phyloP scores from a whole-genome alignment of 2,888 invertebrate genomes.

The Coelinius sp. region DNA sequence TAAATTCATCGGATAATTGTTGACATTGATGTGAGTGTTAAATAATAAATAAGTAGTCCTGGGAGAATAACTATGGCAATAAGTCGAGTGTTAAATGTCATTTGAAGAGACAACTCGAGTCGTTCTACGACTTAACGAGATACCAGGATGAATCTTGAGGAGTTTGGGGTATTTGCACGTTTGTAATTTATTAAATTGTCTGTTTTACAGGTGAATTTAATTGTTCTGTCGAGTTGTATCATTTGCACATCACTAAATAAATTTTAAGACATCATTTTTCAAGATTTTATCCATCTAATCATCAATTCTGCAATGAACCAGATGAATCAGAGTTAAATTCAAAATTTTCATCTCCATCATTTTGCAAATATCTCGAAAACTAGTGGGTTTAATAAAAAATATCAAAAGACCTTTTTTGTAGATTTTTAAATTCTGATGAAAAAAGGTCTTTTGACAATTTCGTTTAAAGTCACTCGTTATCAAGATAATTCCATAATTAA shows the following conservation, averaged over 20 bases:
- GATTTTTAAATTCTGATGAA: no score
- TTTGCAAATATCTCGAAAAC: no score
- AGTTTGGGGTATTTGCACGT: neutral
- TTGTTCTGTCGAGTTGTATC: neutral
- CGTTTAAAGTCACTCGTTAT: no score
- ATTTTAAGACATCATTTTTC: neutral
- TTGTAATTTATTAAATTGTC: constrained; percentile 5
- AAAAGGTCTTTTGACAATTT: no score
- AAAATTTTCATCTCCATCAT: no score
- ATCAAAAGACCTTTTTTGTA: no score
- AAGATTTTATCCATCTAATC: neutral
- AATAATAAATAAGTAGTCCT: neutral
- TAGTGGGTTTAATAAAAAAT: no score
- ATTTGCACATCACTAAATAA: neutral
- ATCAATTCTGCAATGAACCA: neutral
- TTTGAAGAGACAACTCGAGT: constrained; percentile 15
- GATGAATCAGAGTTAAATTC: no score
- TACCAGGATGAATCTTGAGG: constrained; percentile 9
- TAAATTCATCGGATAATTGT: neutral
- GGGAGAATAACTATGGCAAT: neutral
- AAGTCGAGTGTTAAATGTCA: constrained; percentile 29
- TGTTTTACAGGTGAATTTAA: neutral
- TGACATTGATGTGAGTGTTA: neutral
- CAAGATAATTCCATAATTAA: no score
- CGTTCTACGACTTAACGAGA: constrained; percentile 30